A percentile compares a stretch with the other conserved stretches of the same genome.
Evolutionary conservation across 1,140 invertebrate species (phyloP).

Genomic region (Ladona fulva): DNA sequence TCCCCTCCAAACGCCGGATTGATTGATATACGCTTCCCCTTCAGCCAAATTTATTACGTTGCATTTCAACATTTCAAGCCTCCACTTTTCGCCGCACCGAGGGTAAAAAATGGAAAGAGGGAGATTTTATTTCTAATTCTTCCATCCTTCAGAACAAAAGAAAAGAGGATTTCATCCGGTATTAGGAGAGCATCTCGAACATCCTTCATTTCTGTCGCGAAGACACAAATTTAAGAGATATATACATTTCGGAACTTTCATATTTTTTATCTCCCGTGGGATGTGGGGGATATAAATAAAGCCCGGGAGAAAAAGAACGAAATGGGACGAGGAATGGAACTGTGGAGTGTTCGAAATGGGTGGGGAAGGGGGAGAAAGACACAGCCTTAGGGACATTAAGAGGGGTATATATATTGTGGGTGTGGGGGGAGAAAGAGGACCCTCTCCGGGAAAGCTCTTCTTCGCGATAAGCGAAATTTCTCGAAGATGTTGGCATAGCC

Average conservation of each 20-base stretch:
- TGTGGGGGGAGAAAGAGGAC: background rate
- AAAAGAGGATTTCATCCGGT: conserved; percentile 1
- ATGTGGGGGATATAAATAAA: background rate
- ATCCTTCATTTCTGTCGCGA: conserved; percentile 8
- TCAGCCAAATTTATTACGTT: too few relatives aligned
- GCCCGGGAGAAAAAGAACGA: background rate
- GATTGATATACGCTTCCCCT: too few relatives aligned
- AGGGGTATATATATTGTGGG: background rate
- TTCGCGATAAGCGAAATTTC: background rate
- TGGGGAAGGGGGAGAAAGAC: background rate
- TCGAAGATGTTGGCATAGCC: conserved; percentile 7
- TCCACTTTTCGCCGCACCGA: background rate
- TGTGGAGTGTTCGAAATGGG: background rate
- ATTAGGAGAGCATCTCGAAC: background rate
- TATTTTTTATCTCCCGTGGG: conserved; percentile 5
- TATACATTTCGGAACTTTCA: conserved; percentile 10
- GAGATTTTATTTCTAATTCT: background rate
- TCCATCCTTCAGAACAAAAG: conserved; percentile 9
- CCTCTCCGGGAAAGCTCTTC: background rate
- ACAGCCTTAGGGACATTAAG: background rate
- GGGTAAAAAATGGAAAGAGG: background rate
- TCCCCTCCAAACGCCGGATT: too few relatives aligned
- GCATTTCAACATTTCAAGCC: too few relatives aligned
- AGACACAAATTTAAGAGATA: conserved; percentile 10
- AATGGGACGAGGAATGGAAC: background rate